These are phyloP conservation scores for Columba guinea DNA, from an alignment of 2,797 vertebrate species.

Conservation along the genomic window DNA sequence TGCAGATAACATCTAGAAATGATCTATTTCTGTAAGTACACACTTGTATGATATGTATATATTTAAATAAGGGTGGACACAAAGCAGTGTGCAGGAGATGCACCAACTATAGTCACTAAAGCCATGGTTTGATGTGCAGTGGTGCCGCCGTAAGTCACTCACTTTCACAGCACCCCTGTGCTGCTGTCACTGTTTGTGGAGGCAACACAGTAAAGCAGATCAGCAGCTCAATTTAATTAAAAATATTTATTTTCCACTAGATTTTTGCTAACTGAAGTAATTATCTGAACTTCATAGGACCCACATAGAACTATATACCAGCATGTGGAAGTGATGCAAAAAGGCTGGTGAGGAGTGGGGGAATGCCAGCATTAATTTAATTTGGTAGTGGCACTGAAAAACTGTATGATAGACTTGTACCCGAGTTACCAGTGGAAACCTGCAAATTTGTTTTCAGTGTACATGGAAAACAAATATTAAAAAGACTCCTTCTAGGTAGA, in stretches of 20 bases:
- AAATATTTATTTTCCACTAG: not conserved
- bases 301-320: not conserved
- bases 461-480: not conserved
- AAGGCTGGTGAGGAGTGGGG: not conserved
- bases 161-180: not conserved
- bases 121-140: not conserved
- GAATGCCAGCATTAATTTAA: not conserved
- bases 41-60: not conserved
- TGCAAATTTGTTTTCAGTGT: not conserved
- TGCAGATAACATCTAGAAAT: not conserved
- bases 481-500: not conserved
- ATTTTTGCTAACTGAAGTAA: not conserved
- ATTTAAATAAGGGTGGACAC: not conserved
- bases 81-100: not conserved
- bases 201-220: not conserved
- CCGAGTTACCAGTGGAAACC: not conserved
- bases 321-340: not conserved
- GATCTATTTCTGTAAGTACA: not conserved
- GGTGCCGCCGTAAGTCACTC: not conserved
- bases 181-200: not conserved
- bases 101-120: not conserved
- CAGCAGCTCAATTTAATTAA: not conserved
- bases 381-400: not conserved
- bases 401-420: not conserved
- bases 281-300: not conserved